These are phyloP conservation scores for Nemapogon koenigi DNA, from an alignment of 2,888 invertebrate genomes.

Conservation along the genomic window DNA sequence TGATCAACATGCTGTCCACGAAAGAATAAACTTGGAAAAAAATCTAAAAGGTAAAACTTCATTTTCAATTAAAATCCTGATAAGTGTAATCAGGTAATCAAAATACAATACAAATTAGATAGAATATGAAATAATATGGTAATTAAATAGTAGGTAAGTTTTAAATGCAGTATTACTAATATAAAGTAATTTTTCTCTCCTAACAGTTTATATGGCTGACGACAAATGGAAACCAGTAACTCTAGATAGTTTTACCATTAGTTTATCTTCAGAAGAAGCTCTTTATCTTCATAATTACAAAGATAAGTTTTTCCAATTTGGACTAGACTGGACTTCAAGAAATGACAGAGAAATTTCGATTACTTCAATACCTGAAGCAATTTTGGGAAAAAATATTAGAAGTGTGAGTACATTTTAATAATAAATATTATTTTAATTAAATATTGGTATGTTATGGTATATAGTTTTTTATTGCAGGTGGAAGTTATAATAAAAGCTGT, in stretches of 20 bases:
- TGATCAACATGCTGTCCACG: conserved; percentile 90
- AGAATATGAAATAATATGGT: too few relatives aligned
- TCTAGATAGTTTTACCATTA: conserved; percentile 31
- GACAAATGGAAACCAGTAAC: conserved; percentile 36
- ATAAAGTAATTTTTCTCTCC: neutral
- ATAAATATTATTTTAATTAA: neutral
- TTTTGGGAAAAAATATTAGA: conserved; percentile 61
- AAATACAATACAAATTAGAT: too few relatives aligned
- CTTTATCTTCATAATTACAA: conserved; percentile 58
- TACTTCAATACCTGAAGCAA: conserved; percentile 67
- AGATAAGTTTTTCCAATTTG: conserved; percentile 63
- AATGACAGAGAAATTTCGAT: conserved; percentile 47
- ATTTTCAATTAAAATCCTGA: too few relatives aligned
- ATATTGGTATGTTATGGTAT: neutral
- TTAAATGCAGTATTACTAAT: too few relatives aligned
- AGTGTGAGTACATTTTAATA: conserved; percentile 38
- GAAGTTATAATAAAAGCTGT: conserved; percentile 47
- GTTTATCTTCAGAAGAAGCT: conserved; percentile 48
- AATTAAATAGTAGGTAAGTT: too few relatives aligned
- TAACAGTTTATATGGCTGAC: conserved; percentile 50
- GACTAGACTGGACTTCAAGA: conserved; percentile 56
- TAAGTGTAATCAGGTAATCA: too few relatives aligned
- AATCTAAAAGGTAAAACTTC: conserved; percentile 70
- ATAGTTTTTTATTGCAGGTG: conserved; percentile 25
- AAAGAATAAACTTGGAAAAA: conserved; percentile 78